These are phyloP conservation scores for Charina bottae DNA, from an alignment of 2,113 vertebrate species.

Conservation along the genomic window DNA sequence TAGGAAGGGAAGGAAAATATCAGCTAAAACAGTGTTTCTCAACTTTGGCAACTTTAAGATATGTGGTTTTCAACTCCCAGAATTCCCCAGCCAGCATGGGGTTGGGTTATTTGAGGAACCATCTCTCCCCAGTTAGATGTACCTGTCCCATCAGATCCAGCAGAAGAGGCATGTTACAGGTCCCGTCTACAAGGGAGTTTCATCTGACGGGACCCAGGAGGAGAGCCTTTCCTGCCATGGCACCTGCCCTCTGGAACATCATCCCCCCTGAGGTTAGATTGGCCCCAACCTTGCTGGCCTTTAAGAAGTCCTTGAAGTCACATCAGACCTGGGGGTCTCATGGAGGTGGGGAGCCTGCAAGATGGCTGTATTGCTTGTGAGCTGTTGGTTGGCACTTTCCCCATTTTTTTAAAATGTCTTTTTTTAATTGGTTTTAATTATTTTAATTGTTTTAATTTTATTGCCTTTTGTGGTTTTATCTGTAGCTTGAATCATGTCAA, in stretches of 20 bases:
- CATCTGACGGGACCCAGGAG: background rate
- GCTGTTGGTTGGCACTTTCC: background rate
- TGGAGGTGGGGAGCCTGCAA: background rate
- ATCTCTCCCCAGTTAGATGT: background rate
- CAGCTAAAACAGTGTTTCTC: too few relatives aligned
- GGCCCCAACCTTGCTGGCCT: background rate
- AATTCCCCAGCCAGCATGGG: background rate
- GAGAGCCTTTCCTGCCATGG: background rate
- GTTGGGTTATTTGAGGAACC: background rate
- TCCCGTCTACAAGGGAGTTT: background rate
- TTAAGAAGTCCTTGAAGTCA: background rate
- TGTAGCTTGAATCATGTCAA: too few relatives aligned
- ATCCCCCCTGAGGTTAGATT: background rate
- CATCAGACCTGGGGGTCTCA: background rate
- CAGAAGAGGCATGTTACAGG: background rate
- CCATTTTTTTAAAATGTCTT: background rate
- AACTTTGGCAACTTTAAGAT: background rate
- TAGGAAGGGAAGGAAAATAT: background rate
- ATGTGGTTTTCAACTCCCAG: background rate
- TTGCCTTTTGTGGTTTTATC: too few relatives aligned
- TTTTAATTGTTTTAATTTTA: background rate
- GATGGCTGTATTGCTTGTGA: background rate
- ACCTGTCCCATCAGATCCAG: background rate
- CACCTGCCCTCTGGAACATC: background rate
- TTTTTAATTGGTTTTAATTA: background rate